A percentile compares a stretch with the other conserved stretches of the same genome.
These are phyloP conservation scores for Prorops nasuta DNA, from an alignment of 1,140 invertebrate genomes.

Conservation along the genomic window DNA sequence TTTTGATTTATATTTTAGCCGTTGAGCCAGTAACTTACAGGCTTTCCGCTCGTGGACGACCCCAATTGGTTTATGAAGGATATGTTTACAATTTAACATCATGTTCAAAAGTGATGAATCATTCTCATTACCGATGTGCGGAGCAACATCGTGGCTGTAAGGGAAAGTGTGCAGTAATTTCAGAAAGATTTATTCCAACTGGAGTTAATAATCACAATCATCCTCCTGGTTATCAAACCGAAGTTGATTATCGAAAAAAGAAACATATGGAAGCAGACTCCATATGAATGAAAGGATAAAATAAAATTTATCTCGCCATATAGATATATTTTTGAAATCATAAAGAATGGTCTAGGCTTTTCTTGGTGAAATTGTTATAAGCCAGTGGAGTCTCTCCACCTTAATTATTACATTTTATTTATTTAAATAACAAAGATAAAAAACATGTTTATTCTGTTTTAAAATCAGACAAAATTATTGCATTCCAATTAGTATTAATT, in stretches of 20 bases:
- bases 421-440: too few relatives aligned
- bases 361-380: too few relatives aligned
- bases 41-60: constrained; percentile 36
- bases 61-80: constrained; percentile 34
- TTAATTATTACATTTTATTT: too few relatives aligned
- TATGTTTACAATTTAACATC: constrained; percentile 42
- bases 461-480: too few relatives aligned
- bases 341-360: too few relatives aligned
- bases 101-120: constrained; percentile 33
- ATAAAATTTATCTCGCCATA: too few relatives aligned
- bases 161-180: constrained; percentile 42
- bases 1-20: too few relatives aligned
- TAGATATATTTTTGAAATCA: too few relatives aligned
- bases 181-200: constrained; percentile 40
- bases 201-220: constrained; percentile 39
- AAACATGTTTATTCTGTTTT: too few relatives aligned
- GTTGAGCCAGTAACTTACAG: constrained; percentile 36
- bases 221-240: constrained; percentile 36
- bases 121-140: constrained; percentile 37
- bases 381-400: too few relatives aligned
- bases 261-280: constrained; percentile 28
- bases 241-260: constrained; percentile 35
- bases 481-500: too few relatives aligned
- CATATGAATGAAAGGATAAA: too few relatives aligned
- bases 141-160: constrained; percentile 40